phyloP scores from a whole-genome alignment of 2,797 vertebrate species.

The Odontamblyopus lacepedii region DNA sequence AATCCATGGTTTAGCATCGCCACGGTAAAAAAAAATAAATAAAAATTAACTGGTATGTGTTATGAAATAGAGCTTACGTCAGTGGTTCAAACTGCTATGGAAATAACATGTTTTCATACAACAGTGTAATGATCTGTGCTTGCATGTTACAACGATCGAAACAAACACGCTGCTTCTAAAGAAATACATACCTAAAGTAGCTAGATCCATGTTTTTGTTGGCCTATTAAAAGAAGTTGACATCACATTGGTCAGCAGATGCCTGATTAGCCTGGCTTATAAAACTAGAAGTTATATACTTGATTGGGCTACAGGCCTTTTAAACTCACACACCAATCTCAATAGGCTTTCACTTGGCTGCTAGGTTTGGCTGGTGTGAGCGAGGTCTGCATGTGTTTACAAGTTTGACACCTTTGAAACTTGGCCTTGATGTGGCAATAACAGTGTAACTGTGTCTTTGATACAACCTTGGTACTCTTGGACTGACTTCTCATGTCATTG shows the following conservation, averaged over 20 bases:
- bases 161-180: conserved; percentile 36
- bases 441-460: not conserved
- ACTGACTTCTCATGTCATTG: not conserved
- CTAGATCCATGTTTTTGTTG: not conserved
- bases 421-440: not conserved
- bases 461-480: not conserved
- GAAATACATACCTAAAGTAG: not conserved
- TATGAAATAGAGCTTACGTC: conserved; percentile 15
- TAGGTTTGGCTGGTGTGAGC: not conserved
- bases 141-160: conserved; percentile 32
- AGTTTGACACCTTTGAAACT: not conserved
- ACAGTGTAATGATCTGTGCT: not conserved
- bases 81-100: not conserved
- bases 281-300: not conserved
- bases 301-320: not conserved
- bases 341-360: not conserved
- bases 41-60: not conserved
- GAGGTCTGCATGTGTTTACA: not conserved
- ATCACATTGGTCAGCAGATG: not conserved
- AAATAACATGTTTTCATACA: conserved; percentile 20
- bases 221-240: not conserved
- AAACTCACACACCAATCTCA: not conserved
- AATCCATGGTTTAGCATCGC: conserved; percentile 19
- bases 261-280: not conserved
- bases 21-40: not conserved